These are phyloP conservation scores for Thalassaphorura encarpata DNA, from an alignment of 1,140 invertebrate genomes.

Conservation along the genomic window DNA sequence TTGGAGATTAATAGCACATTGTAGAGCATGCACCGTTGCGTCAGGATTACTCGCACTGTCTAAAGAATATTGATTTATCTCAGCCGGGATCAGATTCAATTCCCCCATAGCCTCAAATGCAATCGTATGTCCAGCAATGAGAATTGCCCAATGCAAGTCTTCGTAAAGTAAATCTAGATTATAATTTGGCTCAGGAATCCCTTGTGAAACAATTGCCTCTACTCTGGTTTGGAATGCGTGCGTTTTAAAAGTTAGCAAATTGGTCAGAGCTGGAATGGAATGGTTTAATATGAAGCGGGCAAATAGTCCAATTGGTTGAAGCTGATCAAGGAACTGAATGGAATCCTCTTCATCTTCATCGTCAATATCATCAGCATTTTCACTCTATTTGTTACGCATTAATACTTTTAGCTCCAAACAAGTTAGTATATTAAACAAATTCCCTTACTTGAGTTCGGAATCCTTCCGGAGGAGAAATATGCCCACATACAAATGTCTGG, in stretches of 20 bases:
- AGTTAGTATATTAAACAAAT: not conserved
- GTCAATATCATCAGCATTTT: slow-evolving; percentile 45
- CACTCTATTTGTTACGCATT: too few relatives aligned
- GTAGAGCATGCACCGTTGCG: slow-evolving; percentile 44
- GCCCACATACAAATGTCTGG: slow-evolving; percentile 68
- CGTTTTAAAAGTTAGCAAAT: slow-evolving; percentile 23
- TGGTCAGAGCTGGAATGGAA: slow-evolving; percentile 21
- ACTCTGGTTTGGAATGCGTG: slow-evolving; percentile 23
- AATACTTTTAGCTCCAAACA: not conserved
- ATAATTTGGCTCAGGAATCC: slow-evolving; percentile 6
- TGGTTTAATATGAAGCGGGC: slow-evolving; percentile 37
- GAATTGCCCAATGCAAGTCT: slow-evolving; percentile 78
- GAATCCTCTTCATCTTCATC: slow-evolving; percentile 58
- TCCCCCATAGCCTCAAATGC: slow-evolving; percentile 64
- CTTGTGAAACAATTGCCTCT: slow-evolving; percentile 12
- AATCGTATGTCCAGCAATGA: slow-evolving; percentile 57
- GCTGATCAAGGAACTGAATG: slow-evolving; percentile 55
- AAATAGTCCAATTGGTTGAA: slow-evolving; percentile 53
- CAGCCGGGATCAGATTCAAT: slow-evolving; percentile 59
- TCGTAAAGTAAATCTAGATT: slow-evolving; percentile 57
- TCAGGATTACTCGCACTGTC: slow-evolving; percentile 5
- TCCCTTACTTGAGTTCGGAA: slow-evolving; percentile 46
- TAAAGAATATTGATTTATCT: slow-evolving; percentile 46
- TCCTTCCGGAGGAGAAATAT: slow-evolving; percentile 71
- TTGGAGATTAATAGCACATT: slow-evolving; percentile 50